Evolutionary conservation across 2,797 vertebrate genomes (phyloP).

Genomic region (Hylomyscus alleni): DNA sequence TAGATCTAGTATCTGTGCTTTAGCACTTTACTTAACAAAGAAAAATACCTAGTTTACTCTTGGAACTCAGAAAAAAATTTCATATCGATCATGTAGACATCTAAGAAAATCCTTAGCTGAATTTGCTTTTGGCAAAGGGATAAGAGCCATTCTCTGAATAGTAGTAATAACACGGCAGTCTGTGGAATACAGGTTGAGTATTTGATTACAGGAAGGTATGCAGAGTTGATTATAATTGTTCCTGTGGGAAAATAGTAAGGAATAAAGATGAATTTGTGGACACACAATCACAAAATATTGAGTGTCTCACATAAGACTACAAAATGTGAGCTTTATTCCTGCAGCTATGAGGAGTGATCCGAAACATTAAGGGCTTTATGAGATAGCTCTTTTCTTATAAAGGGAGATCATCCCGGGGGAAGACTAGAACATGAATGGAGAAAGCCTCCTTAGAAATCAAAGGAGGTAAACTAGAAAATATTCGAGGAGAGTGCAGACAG

Average conservation of each 20-base stretch:
- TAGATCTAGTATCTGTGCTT: neutral
- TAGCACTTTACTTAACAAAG: neutral
- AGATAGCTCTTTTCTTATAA: neutral
- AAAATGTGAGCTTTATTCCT: conserved; percentile 41
- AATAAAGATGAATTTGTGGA: conserved; percentile 13
- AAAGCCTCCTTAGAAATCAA: neutral
- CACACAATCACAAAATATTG: neutral
- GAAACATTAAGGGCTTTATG: conserved; percentile 37
- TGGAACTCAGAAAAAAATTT: neutral
- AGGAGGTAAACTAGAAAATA: neutral
- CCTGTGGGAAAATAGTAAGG: neutral
- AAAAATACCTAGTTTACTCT: neutral
- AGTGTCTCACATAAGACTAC: neutral
- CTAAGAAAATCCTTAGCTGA: neutral
- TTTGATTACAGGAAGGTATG: neutral
- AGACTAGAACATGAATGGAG: neutral
- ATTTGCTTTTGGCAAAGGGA: neutral
- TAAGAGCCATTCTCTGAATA: neutral
- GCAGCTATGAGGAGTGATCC: neutral
- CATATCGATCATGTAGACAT: neutral
- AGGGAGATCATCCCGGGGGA: conserved; percentile 18
- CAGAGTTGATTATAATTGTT: neutral
- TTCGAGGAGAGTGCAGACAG: neutral
- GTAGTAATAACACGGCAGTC: neutral
- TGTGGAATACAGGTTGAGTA: neutral